phyloP scores from a whole-genome alignment of 2,797 vertebrate genomes.

The Pteropus rufus region DNA sequence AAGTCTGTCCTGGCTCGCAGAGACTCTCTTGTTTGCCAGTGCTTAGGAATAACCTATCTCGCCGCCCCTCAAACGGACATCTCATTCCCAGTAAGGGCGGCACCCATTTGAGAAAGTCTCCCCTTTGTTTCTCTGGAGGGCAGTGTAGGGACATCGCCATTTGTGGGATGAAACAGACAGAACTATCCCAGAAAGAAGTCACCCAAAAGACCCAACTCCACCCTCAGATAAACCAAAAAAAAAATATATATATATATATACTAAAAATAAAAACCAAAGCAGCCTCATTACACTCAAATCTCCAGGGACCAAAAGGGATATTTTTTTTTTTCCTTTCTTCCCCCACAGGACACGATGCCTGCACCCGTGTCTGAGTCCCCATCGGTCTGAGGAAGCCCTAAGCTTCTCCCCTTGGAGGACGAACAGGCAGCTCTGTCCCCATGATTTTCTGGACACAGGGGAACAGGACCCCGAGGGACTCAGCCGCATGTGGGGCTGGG shows the following conservation, averaged over 20 bases:
- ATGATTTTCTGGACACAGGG: not conserved
- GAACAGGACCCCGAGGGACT: not conserved
- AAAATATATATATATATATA: too few relatives aligned
- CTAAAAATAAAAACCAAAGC: too few relatives aligned
- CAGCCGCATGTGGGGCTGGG: fast-evolving
- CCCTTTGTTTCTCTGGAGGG: not conserved
- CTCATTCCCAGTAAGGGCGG: not conserved
- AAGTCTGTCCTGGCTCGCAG: fast-evolving
- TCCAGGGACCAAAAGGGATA: not conserved
- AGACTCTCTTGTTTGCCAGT: fast-evolving
- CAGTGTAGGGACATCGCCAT: fast-evolving
- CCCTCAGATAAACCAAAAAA: not conserved
- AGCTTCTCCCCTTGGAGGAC: not conserved
- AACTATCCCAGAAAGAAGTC: not conserved
- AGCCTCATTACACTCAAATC: not conserved
- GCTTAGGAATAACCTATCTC: fast-evolving
- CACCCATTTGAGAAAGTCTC: not conserved
- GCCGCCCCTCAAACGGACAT: fast-evolving
- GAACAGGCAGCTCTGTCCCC: not conserved
- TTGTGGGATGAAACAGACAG: fast-evolving
- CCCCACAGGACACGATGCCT: not conserved
- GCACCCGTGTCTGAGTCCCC: not conserved
- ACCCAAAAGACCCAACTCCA: not conserved
- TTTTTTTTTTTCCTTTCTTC: not conserved
- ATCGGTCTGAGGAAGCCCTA: not conserved